Base-by-base conservation (phyloP, 35 echinoderm and acorn worm species). In the Heliocidaris tuberculata region DNA sequence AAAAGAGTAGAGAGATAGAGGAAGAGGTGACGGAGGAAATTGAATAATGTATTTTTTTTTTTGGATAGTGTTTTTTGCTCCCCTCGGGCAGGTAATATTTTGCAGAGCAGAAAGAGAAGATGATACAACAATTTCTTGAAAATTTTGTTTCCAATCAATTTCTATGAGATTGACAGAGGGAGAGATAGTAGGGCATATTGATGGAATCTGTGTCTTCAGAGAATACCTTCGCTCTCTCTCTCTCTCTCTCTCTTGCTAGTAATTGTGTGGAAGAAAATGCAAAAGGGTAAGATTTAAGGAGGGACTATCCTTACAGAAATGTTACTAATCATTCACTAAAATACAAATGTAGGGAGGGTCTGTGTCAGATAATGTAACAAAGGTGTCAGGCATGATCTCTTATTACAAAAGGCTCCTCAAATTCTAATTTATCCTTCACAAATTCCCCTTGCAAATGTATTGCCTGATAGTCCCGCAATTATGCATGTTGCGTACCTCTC, bases 31-130 rank as follows among this genome's bases (percentile, higher is more conserved):
- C 48, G 9, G 50, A 59, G 91, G 50, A 59, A 93, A 93, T 93
- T 93, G 91, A 93, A 93, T 93, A 59, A 93, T 49, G 91, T n/a
- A 93, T 59, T 50, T 93, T 93, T 93, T 56, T 93, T 32, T 78
- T 78, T 78, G 87, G 31, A 48, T 89, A 89, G 87, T 89, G 87
- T 78, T 78, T 78, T 56, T 78, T 78, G 65, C 21, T 78, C 87
- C 87, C 87, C 29, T 5, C 30, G 31, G 87, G 87, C 87, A 48
- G 31, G 31, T 89, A 89, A 89, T 89, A 89, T 48, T 42, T 48
- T 89, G 87, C 13, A 12, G 31, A 87, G 17, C 8, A 87, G 29
- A 42, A 87, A 30, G 86, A 48, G 87, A 89, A 32, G 87, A 48
- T 89, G 87, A 89, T 89, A 89, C 47, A 48, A 89, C 31, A 89